Conservation (phyloP, 2,797 vertebrate genomes). For the Megaceryle alcyon region DNA sequence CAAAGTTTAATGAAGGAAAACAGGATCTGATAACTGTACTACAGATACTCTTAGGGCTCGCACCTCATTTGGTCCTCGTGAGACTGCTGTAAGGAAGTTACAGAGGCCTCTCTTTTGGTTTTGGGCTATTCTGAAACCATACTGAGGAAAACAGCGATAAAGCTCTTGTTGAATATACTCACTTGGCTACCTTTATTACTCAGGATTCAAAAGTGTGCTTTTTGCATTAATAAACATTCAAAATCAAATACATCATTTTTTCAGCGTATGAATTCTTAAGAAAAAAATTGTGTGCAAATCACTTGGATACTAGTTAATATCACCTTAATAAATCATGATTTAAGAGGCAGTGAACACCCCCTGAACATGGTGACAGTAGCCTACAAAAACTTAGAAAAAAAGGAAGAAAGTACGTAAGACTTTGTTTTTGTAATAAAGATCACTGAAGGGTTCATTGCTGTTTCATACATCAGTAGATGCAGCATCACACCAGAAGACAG, state of each 20-base stretch:
- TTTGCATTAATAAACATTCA: neutral
- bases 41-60: neutral
- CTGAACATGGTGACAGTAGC: neutral
- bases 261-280: neutral
- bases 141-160: neutral
- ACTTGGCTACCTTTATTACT: neutral
- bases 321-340: neutral
- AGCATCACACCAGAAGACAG: neutral
- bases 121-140: neutral
- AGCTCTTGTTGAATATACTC: neutral
- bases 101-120: neutral
- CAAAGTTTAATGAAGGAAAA: neutral
- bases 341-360: neutral
- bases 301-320: neutral
- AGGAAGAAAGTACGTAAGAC: neutral
- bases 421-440: neutral
- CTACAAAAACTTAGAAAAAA: neutral
- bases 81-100: neutral
- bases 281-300: neutral
- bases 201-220: neutral
- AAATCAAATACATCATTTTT: neutral
- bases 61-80: neutral
- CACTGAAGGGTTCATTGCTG: neutral
- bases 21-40: neutral
- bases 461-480: neutral